These are phyloP conservation scores for Oxyruncus cristatus DNA, from an alignment of 2,113 vertebrate genomes.

Conservation along the genomic window DNA sequence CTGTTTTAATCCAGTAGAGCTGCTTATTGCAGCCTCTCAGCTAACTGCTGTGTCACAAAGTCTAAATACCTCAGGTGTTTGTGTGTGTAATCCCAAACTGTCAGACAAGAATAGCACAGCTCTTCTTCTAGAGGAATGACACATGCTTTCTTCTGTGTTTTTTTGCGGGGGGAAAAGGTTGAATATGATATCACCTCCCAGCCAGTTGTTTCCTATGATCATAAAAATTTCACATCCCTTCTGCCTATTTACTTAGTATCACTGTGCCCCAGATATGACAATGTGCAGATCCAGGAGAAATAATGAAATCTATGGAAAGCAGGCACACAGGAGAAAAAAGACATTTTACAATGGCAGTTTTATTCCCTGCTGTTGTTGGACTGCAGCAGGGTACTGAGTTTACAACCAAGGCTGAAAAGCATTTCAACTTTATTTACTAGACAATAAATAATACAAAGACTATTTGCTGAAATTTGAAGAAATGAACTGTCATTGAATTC, in stretches of 20 bases:
- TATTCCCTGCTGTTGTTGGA: slow-evolving; percentile 55
- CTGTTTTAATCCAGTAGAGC: not conserved
- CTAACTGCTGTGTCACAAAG: not conserved
- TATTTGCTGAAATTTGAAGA: slow-evolving; percentile 5
- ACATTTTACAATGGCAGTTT: slow-evolving; percentile 43
- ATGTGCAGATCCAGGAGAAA: slow-evolving; percentile 26
- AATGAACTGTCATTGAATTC: not conserved
- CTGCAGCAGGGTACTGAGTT: slow-evolving; percentile 22
- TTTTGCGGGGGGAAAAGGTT: not conserved
- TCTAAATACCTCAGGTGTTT: not conserved
- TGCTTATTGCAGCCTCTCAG: not conserved
- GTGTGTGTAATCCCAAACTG: not conserved
- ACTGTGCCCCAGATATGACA: slow-evolving; percentile 60
- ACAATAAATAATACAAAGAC: slow-evolving; percentile 58
- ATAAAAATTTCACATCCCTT: slow-evolving; percentile 38
- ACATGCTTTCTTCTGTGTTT: not conserved
- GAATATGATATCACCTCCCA: not conserved
- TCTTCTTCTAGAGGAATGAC: not conserved
- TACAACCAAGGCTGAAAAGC: slow-evolving; percentile 51
- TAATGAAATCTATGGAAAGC: slow-evolving; percentile 57
- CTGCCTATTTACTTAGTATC: slow-evolving; percentile 19
- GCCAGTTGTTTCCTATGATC: slow-evolving; percentile 1
- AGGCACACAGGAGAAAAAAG: slow-evolving; percentile 26
- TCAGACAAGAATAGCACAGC: not conserved
- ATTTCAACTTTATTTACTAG: slow-evolving; percentile 64